These are phyloP conservation scores for Ahaetulla prasina DNA, from an alignment of 2,113 vertebrate genomes.

Conservation along the genomic window DNA sequence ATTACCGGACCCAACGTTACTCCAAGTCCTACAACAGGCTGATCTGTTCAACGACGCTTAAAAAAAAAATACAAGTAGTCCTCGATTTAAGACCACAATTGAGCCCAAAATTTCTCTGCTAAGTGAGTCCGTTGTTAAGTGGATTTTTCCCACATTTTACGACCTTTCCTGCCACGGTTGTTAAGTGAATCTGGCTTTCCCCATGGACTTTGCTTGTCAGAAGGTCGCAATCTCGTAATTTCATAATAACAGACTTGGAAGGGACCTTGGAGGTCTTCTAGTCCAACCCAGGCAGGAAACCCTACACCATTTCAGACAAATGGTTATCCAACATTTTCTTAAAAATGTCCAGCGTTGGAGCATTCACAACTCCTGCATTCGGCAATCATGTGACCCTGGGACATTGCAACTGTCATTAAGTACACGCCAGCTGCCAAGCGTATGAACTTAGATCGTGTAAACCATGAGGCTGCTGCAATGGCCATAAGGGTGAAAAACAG, in stretches of 20 bases:
- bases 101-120: not conserved
- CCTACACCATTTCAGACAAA: no score
- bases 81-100: not conserved
- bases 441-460: not conserved
- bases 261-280: no score
- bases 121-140: not conserved
- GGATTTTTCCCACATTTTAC: not conserved
- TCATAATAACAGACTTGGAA: no score
- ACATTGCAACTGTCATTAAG: not conserved
- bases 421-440: no score
- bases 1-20: not conserved
- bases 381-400: no score
- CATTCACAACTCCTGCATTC: no score
- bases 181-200: not conserved
- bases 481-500: not conserved
- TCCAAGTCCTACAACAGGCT: no score
- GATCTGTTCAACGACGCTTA: not conserved
- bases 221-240: no score
- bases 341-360: no score
- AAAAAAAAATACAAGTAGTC: not conserved
- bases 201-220: no score
- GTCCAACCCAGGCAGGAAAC: no score
- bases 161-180: not conserved
- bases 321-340: no score
- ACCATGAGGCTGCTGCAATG: not conserved